Percentiles rank a stretch among this genome's conserved stretches.
These are phyloP conservation scores for Camponotus pennsylvanicus DNA, from an alignment of 1,140 invertebrate genomes.

Conservation along the genomic window DNA sequence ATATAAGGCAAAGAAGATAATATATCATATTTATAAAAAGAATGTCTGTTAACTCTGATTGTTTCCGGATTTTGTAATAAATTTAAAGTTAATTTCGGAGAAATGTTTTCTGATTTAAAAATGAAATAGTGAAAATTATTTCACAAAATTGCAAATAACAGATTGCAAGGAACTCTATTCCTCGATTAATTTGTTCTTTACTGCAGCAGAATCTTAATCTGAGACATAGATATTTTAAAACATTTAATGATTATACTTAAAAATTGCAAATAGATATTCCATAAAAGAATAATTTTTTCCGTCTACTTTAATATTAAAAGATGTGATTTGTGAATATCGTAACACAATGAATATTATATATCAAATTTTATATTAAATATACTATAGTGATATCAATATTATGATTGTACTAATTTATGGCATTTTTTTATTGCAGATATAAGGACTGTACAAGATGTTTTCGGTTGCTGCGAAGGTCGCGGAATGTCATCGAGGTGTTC, in stretches of 20 bases:
- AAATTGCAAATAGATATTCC: background rate
- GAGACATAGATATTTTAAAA: background rate
- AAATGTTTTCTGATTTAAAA: background rate
- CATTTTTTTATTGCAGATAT: slow-evolving; percentile 81
- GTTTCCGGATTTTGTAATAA: background rate
- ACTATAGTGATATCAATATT: background rate
- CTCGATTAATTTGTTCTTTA: background rate
- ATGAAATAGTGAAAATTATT: background rate
- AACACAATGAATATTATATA: no score
- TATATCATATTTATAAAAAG: background rate
- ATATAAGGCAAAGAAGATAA: background rate
- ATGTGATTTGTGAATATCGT: background rate
- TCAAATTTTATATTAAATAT: no score
- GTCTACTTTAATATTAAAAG: background rate
- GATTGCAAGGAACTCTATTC: background rate
- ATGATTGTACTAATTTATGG: background rate
- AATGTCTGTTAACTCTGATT: background rate
- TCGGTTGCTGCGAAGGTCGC: slow-evolving; percentile 87
- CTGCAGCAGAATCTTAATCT: background rate
- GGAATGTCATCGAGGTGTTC: slow-evolving; percentile 89
- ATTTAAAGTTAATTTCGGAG: background rate
- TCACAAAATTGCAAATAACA: background rate
- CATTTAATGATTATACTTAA: background rate
- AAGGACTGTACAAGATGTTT: slow-evolving; percentile 89
- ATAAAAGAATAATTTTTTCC: slow-evolving; percentile 2